Base-by-base conservation (phyloP, 2,797 vertebrate genomes). In the Mallotus villosus region DNA sequence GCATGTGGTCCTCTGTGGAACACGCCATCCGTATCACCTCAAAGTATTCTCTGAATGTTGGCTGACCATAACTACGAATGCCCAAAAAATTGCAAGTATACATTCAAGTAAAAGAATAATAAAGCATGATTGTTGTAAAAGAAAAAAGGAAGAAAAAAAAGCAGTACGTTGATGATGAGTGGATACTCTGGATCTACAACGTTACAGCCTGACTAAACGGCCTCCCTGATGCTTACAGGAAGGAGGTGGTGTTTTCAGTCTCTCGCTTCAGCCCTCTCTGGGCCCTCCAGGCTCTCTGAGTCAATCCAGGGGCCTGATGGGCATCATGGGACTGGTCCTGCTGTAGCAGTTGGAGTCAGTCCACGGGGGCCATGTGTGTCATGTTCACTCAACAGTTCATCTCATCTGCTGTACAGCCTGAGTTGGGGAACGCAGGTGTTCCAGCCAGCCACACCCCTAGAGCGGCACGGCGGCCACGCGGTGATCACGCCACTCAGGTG, bases 381-480 rank as follows among this genome's bases (percentile, higher is more conserved):
- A 73, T 53, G 41, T 53, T 62, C 57, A 63, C 46, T 80, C 46
- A 79, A n/a, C 32, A 24, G 32, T 66, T 63, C 11, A n/a, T 12
- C 66, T 34, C 32, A 19, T 19, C 29, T 16, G 41, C 51, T 22
- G 25, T 4, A 66, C 49, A 68, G n/a, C 61, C 6, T 34, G n/a
- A 72, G 58, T 71, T 16, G 1, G 57, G 76, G 70, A 55, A 8
- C 77, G 55, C 67, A 78, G 78, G 68, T 70, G 74, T 3, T 76
- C 22, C 24, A 0, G 73, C 58, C 68, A n/a, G 63, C 21, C 0
- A 80, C 17, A n/a, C 17, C 32, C 19, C 17, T 8, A 7, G 51
- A 55, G 51, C 51, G 41, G 41, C 7, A 11, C 34, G 32, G 27
- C 2, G 27, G 24, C 7, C 2, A 12, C 1, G 25, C 16, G 65